Base-by-base conservation (phyloP, 2,113 vertebrate species). In the Corythornis madagascariensis region DNA sequence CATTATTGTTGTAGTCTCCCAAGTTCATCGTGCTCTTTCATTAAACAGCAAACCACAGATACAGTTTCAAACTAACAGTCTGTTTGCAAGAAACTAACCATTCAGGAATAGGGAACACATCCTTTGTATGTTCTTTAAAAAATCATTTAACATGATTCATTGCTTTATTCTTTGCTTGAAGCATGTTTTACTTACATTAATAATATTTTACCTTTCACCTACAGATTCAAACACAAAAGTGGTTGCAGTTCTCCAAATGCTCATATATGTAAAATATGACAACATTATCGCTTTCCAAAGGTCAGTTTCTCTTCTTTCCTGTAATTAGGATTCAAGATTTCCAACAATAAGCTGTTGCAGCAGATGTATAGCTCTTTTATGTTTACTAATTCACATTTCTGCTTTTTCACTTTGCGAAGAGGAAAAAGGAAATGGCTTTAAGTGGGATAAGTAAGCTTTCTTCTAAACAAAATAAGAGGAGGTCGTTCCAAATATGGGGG, bases 281-380 rank as follows among this genome's bases (percentile, higher is more conserved):
- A 94, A 75, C 60, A 20, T 4, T 26, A 76, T 88, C 72, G 0
- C 88, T 83, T 96, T 95, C 90, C 94, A 94, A 86, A 90, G 73
- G 61, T 78, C 28, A 92, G 31, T 31, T 93, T 90, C 90, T 79
- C 87, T 84, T 88, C 72, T 95, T 94, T 91, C 72, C 74, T 90
- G 92, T 97, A 96, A 98, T 97, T 97, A 91, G 75, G 95, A 97
- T 97, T 98, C 97, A 97, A 97, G 96, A 96, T 79, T 88, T 90
- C 38, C 78, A 93, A 82, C 79, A 95, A 94, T 70, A 95, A 77
- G 74, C 53, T 91, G 18, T 77, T 83, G 88, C 74, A 91, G 85
- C 85, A 70, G 88, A 93, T 88, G 91, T 64, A 71, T 90, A 81
- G 53, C 38, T 86, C 93, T 90, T 72, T 84, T 15, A 25, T 90